A percentile compares a stretch with the other conserved stretches of the same genome.
These are phyloP conservation scores for Lydus trimaculatus DNA, from an alignment of 2,888 invertebrate genomes.

Conservation along the genomic window DNA sequence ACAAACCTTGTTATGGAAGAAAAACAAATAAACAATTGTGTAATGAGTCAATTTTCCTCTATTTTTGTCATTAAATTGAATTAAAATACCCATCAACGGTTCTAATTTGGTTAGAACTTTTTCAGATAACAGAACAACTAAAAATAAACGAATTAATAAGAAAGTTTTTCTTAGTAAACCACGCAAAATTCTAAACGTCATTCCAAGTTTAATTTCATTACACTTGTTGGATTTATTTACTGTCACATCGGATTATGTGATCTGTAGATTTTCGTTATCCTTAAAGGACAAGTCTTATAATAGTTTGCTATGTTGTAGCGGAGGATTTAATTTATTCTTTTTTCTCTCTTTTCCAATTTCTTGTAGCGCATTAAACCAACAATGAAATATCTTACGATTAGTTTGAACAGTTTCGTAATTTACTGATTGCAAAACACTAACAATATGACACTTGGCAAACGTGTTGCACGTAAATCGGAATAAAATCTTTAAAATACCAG, in stretches of 20 bases:
- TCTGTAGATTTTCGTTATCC: conserved; percentile 1
- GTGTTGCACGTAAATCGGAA: no score
- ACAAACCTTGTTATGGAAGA: not conserved
- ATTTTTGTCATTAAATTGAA: no score
- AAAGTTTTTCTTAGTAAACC: not conserved
- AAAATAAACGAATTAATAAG: not conserved
- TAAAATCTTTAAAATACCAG: no score
- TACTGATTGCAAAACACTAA: not conserved
- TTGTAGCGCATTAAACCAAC: not conserved
- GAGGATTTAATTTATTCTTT: not conserved
- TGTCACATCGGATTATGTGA: not conserved
- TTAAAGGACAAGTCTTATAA: not conserved
- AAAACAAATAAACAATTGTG: no score
- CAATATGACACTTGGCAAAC: not conserved
- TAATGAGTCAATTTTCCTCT: no score
- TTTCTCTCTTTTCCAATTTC: not conserved
- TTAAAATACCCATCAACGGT: no score
- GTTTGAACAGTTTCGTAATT: not conserved
- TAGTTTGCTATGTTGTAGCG: not conserved
- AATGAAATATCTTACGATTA: not conserved
- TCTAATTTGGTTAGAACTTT: no score
- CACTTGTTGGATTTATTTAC: conserved; percentile 6
- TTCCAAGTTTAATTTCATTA: not conserved
- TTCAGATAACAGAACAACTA: not conserved
- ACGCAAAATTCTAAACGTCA: conserved; percentile 1